Evolutionary conservation across 2,888 invertebrate species (phyloP).

Genomic region (Protonemura montana): DNA sequence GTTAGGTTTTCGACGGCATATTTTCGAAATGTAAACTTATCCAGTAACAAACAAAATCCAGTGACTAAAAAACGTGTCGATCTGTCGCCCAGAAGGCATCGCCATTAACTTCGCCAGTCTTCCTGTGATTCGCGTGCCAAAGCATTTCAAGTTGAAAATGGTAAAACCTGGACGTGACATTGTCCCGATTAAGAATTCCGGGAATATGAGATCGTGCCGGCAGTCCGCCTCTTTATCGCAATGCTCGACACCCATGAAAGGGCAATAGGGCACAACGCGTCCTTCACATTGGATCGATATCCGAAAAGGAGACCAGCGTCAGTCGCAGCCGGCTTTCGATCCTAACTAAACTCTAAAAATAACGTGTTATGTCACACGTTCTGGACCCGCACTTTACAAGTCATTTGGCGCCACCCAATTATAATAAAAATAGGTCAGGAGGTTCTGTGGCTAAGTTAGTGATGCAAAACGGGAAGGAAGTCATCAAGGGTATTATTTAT

Average conservation of each 20-base stretch:
- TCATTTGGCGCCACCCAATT: conserved; percentile 4
- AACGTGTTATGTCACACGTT: neutral
- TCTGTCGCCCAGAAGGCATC: no score
- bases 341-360: neutral
- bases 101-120: no score
- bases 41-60: no score
- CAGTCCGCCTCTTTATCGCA: neutral
- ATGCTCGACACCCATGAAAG: neutral
- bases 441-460: neutral
- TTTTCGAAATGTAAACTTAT: no score
- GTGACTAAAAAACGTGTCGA: no score
- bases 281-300: neutral
- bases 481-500: neutral
- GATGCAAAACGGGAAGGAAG: conserved; percentile 7
- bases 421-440: neutral
- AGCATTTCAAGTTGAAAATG: neutral
- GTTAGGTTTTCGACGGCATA: no score
- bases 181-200: neutral
- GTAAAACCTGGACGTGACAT: no score
- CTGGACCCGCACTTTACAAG: neutral
- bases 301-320: neutral
- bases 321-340: neutral
- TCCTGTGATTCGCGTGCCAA: no score
- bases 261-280: neutral
- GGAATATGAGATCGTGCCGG: neutral